Conservation (phyloP, 2,797 vertebrate species). For the Onychomys torridus region DNA sequence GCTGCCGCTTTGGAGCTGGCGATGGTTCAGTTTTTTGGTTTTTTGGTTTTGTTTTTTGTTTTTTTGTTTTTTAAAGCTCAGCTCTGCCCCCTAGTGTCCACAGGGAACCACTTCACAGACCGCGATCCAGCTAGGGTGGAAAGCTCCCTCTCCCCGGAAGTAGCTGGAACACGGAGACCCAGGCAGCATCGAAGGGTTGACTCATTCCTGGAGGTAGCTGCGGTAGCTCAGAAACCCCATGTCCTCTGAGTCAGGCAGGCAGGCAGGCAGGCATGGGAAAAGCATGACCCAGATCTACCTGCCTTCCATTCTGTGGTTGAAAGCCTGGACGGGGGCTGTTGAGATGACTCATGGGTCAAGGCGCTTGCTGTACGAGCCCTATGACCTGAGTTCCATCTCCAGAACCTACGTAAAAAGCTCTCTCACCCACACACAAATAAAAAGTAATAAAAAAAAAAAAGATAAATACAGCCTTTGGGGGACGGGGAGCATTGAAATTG, state of each 20-base stretch:
- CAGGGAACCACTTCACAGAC: not conserved
- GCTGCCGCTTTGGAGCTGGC: not conserved
- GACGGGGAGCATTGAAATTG: not conserved
- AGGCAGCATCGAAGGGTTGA: not conserved
- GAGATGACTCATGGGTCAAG: not conserved
- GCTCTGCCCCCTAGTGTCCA: slow-evolving; percentile 73
- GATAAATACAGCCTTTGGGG: not conserved
- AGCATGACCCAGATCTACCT: not conserved
- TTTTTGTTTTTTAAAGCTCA: not conserved
- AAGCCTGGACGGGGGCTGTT: not conserved
- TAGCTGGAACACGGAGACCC: not conserved
- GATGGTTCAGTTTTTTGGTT: no score
- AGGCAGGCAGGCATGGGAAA: not conserved
- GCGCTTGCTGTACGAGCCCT: not conserved
- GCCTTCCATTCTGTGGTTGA: not conserved
- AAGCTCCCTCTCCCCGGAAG: not conserved
- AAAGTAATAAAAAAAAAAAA: not conserved
- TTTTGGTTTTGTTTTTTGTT: no score
- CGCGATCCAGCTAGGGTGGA: no score
- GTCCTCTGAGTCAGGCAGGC: not conserved
- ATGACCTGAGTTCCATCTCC: not conserved
- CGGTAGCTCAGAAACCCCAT: not conserved
- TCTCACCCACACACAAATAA: not conserved
- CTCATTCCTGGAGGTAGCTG: not conserved
- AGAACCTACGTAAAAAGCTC: not conserved